Percentiles rank a stretch among this genome's conserved stretches.
phyloP scores from a whole-genome alignment of 1,140 invertebrate species.

The Leptonema lineaticorne region DNA sequence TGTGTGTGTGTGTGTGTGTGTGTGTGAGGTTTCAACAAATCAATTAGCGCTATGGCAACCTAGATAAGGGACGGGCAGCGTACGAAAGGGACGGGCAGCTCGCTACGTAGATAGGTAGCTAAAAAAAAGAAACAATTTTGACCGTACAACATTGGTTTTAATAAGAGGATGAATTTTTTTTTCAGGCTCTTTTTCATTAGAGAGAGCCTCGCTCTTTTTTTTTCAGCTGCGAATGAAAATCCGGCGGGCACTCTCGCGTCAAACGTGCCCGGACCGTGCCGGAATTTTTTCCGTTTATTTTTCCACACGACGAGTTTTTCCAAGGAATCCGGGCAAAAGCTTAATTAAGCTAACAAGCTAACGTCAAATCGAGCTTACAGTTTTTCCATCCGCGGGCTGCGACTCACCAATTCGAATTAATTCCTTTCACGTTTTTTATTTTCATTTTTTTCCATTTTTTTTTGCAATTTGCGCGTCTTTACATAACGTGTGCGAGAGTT shows the following conservation, averaged over 20 bases:
- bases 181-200: background rate
- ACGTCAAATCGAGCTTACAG: slow-evolving; percentile 17
- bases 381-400: background rate
- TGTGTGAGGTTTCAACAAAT: too few species aligned
- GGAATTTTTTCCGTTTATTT: slow-evolving; percentile 28
- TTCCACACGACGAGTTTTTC: slow-evolving; percentile 20
- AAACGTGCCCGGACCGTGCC: background rate
- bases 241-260: background rate
- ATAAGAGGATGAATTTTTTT: slow-evolving; percentile 10
- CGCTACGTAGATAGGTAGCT: too few species aligned
- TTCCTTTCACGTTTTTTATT: too few species aligned
- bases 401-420: too few species aligned
- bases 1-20: too few species aligned
- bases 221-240: slow-evolving; percentile 1
- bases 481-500: too few species aligned
- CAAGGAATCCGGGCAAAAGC: slow-evolving; percentile 29
- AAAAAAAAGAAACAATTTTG: background rate
- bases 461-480: too few species aligned
- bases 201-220: background rate
- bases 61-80: too few species aligned
- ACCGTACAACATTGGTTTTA: slow-evolving; percentile 1
- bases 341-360: slow-evolving; percentile 39
- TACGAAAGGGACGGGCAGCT: too few species aligned
- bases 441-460: too few species aligned
- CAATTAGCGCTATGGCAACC: too few species aligned